phyloP scores from a whole-genome alignment of 2,888 invertebrate genomes.

The Exocentrus adspersus region DNA sequence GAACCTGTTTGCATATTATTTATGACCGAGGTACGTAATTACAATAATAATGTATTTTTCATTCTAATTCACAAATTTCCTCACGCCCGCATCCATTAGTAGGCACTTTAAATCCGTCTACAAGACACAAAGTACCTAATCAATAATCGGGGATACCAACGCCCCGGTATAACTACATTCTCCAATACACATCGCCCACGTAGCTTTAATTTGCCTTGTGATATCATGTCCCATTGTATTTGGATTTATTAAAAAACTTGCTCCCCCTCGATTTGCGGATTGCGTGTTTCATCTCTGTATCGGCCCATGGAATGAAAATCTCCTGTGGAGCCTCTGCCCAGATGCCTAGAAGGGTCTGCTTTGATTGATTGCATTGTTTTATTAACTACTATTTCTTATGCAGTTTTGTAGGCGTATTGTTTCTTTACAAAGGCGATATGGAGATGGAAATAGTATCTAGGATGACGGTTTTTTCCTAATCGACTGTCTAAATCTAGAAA shows the following conservation, averaged over 20 bases:
- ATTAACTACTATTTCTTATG: conserved; percentile 35
- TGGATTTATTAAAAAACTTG: conserved; percentile 49
- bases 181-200: conserved; percentile 55
- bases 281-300: conserved; percentile 54
- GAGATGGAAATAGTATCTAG: conserved; percentile 5
- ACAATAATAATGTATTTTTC: no score
- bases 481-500: no score
- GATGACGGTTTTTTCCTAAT: no score
- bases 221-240: conserved; percentile 58
- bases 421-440: conserved; percentile 13
- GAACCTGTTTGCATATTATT: no score
- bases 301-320: conserved; percentile 23
- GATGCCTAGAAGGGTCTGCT: conserved; percentile 45
- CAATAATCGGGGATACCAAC: conserved; percentile 41
- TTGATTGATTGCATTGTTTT: conserved; percentile 50
- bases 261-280: conserved; percentile 57
- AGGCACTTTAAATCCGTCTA: conserved; percentile 25
- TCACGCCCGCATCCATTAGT: conserved; percentile 2
- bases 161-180: conserved; percentile 59
- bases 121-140: conserved; percentile 36
- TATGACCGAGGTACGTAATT: no score
- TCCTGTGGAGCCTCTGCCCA: conserved; percentile 37
- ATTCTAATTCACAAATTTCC: no score
- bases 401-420: conserved; percentile 32
- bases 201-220: conserved; percentile 58